These are phyloP conservation scores for Gadopsis marmoratus DNA, from an alignment of 2,797 vertebrate species.

Conservation along the genomic window DNA sequence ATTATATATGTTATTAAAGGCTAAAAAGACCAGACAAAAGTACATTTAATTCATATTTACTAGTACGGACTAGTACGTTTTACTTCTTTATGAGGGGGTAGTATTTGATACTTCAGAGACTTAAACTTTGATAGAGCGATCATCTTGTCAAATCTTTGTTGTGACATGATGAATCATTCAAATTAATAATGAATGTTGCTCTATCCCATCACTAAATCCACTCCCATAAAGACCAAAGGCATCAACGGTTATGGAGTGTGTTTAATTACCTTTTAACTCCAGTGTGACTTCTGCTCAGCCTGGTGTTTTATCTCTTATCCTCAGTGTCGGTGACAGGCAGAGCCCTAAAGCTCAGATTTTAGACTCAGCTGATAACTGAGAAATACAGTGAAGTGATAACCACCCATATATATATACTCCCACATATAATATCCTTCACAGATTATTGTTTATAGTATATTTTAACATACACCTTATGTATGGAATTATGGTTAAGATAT, in stretches of 20 bases:
- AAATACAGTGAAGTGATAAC: conserved; percentile 29
- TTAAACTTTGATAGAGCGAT: no score
- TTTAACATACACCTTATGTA: neutral
- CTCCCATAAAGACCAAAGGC: neutral
- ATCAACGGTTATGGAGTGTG: neutral
- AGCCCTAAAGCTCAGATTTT: conserved; percentile 33
- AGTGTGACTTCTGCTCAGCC: conserved; percentile 25
- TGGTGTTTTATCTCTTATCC: conserved; percentile 45
- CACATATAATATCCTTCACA: neutral
- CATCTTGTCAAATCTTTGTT: no score
- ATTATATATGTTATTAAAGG: neutral
- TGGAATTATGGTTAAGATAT: neutral
- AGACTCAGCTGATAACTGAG: conserved; percentile 30
- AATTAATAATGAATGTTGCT: neutral
- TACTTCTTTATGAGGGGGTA: no score
- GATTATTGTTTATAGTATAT: neutral
- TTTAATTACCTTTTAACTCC: no score
- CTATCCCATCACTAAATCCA: neutral
- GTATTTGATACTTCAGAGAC: no score
- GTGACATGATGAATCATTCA: neutral
- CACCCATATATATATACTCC: neutral
- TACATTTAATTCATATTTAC: no score
- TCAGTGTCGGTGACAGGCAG: conserved; percentile 31
- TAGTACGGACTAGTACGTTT: no score
- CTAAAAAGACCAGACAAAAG: neutral